These are phyloP conservation scores for Tokudaia muenninki DNA, from an alignment of 2,797 vertebrate genomes.

Conservation along the genomic window DNA sequence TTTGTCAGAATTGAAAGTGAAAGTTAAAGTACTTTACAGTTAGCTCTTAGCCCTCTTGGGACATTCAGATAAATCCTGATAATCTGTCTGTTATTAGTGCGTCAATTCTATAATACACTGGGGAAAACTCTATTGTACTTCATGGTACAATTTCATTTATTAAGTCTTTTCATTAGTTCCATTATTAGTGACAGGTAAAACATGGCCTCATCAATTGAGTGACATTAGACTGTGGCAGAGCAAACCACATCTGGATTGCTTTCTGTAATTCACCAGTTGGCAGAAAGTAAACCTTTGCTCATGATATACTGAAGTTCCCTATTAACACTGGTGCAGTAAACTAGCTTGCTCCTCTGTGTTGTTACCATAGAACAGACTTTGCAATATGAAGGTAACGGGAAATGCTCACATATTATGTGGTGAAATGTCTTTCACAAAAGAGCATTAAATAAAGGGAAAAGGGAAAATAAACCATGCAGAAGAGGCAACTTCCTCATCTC, in stretches of 20 bases:
- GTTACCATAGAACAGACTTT: slow-evolving; percentile 84
- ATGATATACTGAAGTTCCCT: slow-evolving; percentile 79
- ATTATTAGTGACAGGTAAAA: slow-evolving; percentile 81
- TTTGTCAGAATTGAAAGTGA: slow-evolving; percentile 85
- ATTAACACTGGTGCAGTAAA: slow-evolving; percentile 86
- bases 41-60: slow-evolving; percentile 83
- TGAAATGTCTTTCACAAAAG: slow-evolving; percentile 87
- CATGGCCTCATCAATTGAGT: slow-evolving; percentile 81
- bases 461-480: slow-evolving; percentile 87
- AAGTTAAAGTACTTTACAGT: slow-evolving; percentile 83
- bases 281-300: slow-evolving; percentile 82
- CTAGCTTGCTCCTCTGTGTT: slow-evolving; percentile 85
- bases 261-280: slow-evolving; percentile 78
- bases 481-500: slow-evolving; percentile 80
- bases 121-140: slow-evolving; percentile 86
- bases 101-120: slow-evolving; percentile 79
- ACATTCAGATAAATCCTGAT: slow-evolving; percentile 76
- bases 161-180: slow-evolving; percentile 80
- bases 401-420: slow-evolving; percentile 87
- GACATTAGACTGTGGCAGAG: slow-evolving; percentile 79
- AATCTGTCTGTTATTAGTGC: slow-evolving; percentile 78
- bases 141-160: slow-evolving; percentile 78
- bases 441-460: slow-evolving; percentile 77
- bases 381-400: slow-evolving; percentile 86
- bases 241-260: slow-evolving; percentile 83